phyloP scores from a whole-genome alignment of 1,140 invertebrate genomes.

The Aporrectodea caliginosa region DNA sequence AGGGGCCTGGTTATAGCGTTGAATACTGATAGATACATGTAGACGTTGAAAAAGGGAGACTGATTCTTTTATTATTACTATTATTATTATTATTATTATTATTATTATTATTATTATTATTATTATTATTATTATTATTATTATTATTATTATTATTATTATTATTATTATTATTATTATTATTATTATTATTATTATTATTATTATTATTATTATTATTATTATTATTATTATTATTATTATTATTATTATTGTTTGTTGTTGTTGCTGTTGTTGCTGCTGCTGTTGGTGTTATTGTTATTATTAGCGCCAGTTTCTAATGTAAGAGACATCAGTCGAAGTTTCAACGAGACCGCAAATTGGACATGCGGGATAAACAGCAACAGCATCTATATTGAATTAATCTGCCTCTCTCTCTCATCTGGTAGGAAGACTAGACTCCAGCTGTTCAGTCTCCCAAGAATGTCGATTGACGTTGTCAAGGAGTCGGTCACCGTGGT shows the following conservation, averaged over 20 bases:
- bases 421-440: too few species aligned
- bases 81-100: background rate
- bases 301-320: background rate
- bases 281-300: background rate
- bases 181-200: background rate
- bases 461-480: too few species aligned
- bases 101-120: background rate
- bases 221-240: background rate
- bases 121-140: background rate
- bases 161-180: background rate
- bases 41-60: background rate
- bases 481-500: too few species aligned
- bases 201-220: background rate
- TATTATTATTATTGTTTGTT: background rate
- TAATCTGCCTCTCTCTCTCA: too few species aligned
- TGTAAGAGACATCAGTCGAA: background rate
- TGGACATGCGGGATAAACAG: background rate
- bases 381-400: background rate
- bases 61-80: background rate
- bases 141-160: background rate
- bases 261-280: background rate
- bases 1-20: too few species aligned
- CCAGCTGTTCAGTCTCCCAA: too few species aligned
- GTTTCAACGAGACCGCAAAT: background rate
- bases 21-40: too few species aligned